Evolutionary conservation across 1,140 invertebrate species (phyloP).

Genomic region (Cydia strobilella): DNA sequence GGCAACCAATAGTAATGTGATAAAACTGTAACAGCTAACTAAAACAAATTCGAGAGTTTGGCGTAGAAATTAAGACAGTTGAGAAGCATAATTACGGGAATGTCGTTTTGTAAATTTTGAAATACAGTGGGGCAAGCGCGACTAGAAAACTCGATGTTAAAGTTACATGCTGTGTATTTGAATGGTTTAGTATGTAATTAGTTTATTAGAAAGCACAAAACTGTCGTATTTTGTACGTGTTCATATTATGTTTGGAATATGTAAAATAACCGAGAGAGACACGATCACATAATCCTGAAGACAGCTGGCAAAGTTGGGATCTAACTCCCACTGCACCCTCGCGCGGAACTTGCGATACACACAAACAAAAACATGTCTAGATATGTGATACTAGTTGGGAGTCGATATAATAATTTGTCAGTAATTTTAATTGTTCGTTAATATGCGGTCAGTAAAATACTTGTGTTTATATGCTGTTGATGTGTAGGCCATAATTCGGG

Average conservation of each 20-base stretch:
- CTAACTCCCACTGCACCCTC: constrained; percentile 11
- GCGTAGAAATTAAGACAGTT: constrained; percentile 15
- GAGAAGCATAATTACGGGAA: constrained; percentile 1
- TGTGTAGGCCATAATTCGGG: neutral
- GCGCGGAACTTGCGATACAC: neutral
- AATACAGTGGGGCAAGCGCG: neutral
- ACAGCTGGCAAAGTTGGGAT: neutral
- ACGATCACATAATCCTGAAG: neutral
- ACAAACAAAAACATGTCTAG: neutral
- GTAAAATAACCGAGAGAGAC: neutral
- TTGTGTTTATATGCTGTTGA: neutral
- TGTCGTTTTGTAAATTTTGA: neutral
- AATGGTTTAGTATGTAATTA: neutral
- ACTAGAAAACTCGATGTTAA: neutral
- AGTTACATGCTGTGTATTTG: neutral
- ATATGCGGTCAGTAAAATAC: neutral
- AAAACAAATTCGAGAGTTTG: constrained; percentile 7
- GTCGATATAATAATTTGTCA: neutral
- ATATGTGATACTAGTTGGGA: neutral
- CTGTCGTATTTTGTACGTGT: neutral
- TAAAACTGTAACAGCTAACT: constrained; percentile 14
- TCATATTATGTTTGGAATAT: neutral
- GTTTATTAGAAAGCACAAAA: neutral
- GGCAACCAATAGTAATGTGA: neutral
- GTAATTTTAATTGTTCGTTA: neutral